phyloP scores from a whole-genome alignment of 2,888 invertebrate genomes.

The Drosophila barbarae region DNA sequence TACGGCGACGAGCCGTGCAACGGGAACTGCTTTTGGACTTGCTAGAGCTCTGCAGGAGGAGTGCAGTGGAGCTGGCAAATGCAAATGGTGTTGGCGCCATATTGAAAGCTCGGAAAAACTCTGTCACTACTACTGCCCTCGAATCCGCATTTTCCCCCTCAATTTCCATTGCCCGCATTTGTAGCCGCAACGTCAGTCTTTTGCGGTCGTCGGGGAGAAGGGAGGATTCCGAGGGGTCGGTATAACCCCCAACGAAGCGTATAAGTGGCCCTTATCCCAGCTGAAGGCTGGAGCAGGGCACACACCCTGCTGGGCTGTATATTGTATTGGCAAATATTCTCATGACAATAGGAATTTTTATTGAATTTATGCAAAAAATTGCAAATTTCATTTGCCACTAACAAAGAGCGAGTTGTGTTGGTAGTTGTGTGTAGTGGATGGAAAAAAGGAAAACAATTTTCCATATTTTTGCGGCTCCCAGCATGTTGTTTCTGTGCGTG shows the following conservation, averaged over 20 bases:
- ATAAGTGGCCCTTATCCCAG: conserved; percentile 71
- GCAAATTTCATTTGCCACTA: conserved; percentile 66
- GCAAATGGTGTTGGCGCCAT: conserved; percentile 73
- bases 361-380: conserved; percentile 74
- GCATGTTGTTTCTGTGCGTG: conserved; percentile 10
- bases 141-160: conserved; percentile 12
- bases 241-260: conserved; percentile 62
- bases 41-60: neutral
- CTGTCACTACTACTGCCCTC: conserved; percentile 2
- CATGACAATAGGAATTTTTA: conserved; percentile 74
- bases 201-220: conserved; percentile 46
- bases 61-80: conserved; percentile 41
- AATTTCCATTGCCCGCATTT: conserved; percentile 35
- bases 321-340: conserved; percentile 73
- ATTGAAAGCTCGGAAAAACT: conserved; percentile 61
- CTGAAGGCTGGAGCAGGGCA: conserved; percentile 21
- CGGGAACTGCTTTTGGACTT: conserved; percentile 27
- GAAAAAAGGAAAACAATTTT: conserved; percentile 24
- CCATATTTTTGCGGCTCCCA: conserved; percentile 22
- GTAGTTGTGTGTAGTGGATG: conserved; percentile 17
- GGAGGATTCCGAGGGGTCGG: conserved; percentile 7
- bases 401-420: conserved; percentile 36
- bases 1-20: conserved; percentile 47
- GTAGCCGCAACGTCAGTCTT: conserved; percentile 65
- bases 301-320: conserved; percentile 15